These are phyloP conservation scores for Contarinia nasturtii DNA, from an alignment of 1,140 invertebrate genomes.

Conservation along the genomic window DNA sequence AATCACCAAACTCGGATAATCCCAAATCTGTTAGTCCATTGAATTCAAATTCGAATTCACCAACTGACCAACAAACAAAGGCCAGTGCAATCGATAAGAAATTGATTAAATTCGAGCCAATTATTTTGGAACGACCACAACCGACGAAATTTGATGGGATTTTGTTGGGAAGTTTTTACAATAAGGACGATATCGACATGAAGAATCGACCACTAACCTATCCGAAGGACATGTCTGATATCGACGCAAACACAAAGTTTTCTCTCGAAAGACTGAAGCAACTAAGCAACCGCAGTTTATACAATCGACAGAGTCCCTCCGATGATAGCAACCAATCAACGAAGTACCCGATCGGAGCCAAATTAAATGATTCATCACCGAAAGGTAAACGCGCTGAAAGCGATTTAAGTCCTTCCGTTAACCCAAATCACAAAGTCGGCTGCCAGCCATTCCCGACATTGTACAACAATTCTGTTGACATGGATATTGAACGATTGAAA, in stretches of 20 bases:
- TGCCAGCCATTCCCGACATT: not conserved
- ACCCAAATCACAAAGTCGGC: not conserved
- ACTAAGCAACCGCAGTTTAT: constrained; percentile 15
- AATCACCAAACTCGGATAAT: constrained; percentile 8
- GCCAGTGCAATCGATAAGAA: constrained; percentile 14
- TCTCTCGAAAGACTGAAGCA: constrained; percentile 21
- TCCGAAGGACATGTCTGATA: constrained; percentile 1
- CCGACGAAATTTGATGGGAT: constrained; percentile 3
- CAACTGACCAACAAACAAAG: constrained; percentile 13
- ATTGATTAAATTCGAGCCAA: constrained; percentile 4
- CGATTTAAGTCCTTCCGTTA: constrained; percentile 4
- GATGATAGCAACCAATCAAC: constrained; percentile 1
- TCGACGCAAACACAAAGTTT: constrained; percentile 13
- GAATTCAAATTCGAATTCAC: constrained; percentile 20
- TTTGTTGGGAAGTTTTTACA: constrained; percentile 1
- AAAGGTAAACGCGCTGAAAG: constrained; percentile 3
- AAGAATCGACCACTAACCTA: constrained; percentile 1
- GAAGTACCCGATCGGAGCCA: not conserved
- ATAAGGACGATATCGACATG: not conserved
- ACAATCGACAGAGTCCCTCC: constrained; percentile 15
- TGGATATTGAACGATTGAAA: constrained; percentile 22
- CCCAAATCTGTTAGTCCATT: constrained; percentile 10
- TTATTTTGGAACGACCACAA: not conserved
- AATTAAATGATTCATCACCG: not conserved
- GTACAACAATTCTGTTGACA: not conserved